Evolutionary conservation across 2,113 vertebrate species (phyloP), one percentile per base, ranked within the genome.

Genomic region (Syngnathus floridae): DNA sequence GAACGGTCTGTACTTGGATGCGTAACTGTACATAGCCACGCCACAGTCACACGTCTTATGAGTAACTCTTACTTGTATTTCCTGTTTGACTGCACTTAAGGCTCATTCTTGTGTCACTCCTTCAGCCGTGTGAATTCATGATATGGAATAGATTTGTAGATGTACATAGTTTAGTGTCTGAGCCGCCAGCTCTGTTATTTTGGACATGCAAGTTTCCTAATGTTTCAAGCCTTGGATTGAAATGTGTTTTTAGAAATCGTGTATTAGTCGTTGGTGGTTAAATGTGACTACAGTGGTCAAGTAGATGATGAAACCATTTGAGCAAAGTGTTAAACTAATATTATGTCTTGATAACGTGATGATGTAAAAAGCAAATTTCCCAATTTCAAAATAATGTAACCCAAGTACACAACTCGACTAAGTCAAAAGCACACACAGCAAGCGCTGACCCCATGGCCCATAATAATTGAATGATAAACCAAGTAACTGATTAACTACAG

Each of bases 61-160:
- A 74, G 71, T 70, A 77, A 79, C 79, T 76, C 70, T 69, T 67
- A 72, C 83, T 83, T 75, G 86, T 78, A 75, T 84, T 87, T 87
- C 88, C 83, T 82, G 88, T 88, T 80, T 78, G 79, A 81, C 84
- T 78, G 43, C 36, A 64, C 78, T 73, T 59, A 31, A 56, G 66
- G 75, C 72, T 82, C 75, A 73, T 77, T 86, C 77, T 71, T 76
- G 55, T 66, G 79, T 82, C 73, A 62, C 80, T 75, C 67, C 37
- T 46, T 66, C 56, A 45, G 59, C 62, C 10, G 1, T 36, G 46
- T 37, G 65, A 58, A 66, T 69, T 68, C 67, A 65, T 58, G 67
- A 73, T 61, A 56, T 66, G 21, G 62, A 57, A 43, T 45, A 5
- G 58, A 68, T 64, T 61, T 71, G 40, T 22, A 7, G 10, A 21